These are phyloP conservation scores for Clarias macrocephalus DNA, from an alignment of 2,113 vertebrate genomes.

Conservation along the genomic window DNA sequence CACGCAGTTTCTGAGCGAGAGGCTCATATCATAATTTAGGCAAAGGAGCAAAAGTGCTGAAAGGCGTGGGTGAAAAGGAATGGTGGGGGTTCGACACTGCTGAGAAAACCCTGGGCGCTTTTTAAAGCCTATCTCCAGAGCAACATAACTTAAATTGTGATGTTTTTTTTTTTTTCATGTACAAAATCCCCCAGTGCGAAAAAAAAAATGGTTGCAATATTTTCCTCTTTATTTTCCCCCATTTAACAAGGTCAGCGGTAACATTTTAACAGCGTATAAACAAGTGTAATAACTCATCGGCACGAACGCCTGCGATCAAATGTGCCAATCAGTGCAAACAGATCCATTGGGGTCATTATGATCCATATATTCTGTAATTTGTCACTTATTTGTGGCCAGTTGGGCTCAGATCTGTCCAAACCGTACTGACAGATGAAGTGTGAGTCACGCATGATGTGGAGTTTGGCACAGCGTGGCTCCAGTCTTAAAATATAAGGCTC, in stretches of 20 bases:
- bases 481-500: conserved; percentile 50
- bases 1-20: not conserved
- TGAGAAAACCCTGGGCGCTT: conserved; percentile 24
- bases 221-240: conserved; percentile 44
- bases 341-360: conserved; percentile 54
- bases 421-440: conserved; percentile 21
- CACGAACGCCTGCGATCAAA: conserved; percentile 58
- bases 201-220: conserved; percentile 43
- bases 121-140: conserved; percentile 46
- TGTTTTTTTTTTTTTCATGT: conserved; percentile 15
- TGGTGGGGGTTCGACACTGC: conserved; percentile 14
- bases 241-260: conserved; percentile 56
- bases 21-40: not conserved
- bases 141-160: conserved; percentile 47
- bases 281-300: conserved; percentile 58
- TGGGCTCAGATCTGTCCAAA: conserved; percentile 14
- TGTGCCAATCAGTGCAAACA: conserved; percentile 45
- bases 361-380: conserved; percentile 63
- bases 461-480: conserved; percentile 56
- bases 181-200: conserved; percentile 51
- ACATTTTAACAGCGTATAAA: conserved; percentile 54
- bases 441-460: conserved; percentile 70
- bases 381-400: conserved; percentile 57
- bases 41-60: not conserved
- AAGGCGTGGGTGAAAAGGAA: not conserved